phyloP scores from a whole-genome alignment of 2,888 invertebrate species.

The Noctua fimbriata region DNA sequence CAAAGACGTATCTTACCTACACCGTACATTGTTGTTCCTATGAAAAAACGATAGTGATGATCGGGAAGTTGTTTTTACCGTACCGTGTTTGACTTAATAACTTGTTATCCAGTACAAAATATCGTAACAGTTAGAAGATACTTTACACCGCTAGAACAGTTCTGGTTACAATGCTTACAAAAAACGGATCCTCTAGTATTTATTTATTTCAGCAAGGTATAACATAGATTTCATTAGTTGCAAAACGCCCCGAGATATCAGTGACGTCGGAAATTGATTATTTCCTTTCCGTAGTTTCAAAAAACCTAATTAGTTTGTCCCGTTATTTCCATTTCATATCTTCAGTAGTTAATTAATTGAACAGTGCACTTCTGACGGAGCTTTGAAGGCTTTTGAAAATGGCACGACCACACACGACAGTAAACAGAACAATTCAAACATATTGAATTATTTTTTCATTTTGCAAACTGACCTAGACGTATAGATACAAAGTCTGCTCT shows the following conservation, averaged over 20 bases:
- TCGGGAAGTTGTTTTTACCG: background rate
- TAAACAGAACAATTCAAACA: background rate
- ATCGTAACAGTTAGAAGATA: background rate
- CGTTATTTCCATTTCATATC: background rate
- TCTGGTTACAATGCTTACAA: background rate
- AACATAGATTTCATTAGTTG: background rate
- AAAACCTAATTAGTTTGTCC: slow-evolving; percentile 14
- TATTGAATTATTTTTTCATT: background rate
- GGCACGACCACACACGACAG: background rate
- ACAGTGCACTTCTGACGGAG: background rate
- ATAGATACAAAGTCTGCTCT: background rate
- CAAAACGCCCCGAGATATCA: background rate
- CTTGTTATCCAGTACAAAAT: background rate
- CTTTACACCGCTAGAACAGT: background rate
- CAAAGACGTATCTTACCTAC: no score
- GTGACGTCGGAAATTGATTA: slow-evolving; percentile 16
- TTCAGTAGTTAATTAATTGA: background rate
- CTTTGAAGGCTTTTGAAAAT: background rate
- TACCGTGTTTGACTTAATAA: background rate
- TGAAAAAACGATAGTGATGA: background rate
- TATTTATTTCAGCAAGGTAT: slow-evolving; percentile 1
- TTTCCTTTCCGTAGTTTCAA: slow-evolving; percentile 5
- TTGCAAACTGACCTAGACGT: background rate
- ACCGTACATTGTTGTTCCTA: background rate
- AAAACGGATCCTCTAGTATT: background rate